These are phyloP conservation scores for Drosophila funebris DNA, from an alignment of 1,140 invertebrate species.

Conservation along the genomic window DNA sequence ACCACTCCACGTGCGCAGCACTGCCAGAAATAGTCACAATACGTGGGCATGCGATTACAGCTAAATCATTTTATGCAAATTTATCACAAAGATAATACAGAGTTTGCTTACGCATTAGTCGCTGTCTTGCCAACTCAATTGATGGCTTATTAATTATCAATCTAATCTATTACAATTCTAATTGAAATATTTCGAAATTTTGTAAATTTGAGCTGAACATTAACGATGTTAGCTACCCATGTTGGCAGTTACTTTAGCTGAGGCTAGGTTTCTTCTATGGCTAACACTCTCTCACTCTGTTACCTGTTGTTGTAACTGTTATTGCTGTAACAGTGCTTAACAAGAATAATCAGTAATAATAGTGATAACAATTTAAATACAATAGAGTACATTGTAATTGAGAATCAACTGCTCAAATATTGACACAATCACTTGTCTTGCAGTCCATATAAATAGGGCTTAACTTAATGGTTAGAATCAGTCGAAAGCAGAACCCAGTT, in stretches of 20 bases:
- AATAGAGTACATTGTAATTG: neutral
- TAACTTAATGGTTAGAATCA: neutral
- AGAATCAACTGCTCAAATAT: constrained; percentile 12
- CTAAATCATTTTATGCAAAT: constrained; percentile 3
- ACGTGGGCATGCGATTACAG: constrained; percentile 6
- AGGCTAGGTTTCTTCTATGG: too few species aligned
- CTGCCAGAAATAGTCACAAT: neutral
- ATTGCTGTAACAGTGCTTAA: neutral
- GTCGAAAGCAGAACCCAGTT: neutral
- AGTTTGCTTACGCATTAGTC: too few species aligned
- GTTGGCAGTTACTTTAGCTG: too few species aligned
- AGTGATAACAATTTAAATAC: neutral
- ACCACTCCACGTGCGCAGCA: constrained; percentile 4
- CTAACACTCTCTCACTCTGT: too few species aligned
- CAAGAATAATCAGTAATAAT: neutral
- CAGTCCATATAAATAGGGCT: constrained; percentile 5
- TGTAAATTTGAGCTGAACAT: too few species aligned
- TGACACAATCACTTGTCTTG: neutral
- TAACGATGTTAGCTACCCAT: too few species aligned
- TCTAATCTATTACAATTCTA: neutral
- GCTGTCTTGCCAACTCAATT: neutral
- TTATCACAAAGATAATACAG: neutral
- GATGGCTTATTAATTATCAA: neutral
- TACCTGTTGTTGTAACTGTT: too few species aligned
- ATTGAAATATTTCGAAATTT: neutral